Evolutionary conservation across 2,888 invertebrate genomes (phyloP), one percentile per base, ranked within the genome.

Genomic region (Arge pagana): DNA sequence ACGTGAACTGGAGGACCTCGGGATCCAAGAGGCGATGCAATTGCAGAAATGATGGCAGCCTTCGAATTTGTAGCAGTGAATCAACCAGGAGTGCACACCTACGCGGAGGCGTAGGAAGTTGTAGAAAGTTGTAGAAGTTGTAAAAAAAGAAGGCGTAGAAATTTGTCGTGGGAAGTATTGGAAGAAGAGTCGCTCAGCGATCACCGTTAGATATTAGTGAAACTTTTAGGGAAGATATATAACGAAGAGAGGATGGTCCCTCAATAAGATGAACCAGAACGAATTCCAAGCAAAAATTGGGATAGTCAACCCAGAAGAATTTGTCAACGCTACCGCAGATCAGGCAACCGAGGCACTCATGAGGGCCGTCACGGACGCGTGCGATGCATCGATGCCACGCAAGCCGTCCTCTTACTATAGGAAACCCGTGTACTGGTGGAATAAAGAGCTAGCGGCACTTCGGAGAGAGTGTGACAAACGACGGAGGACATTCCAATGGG

Each of bases 401-500:
- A 18, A 23, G 10, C 7, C 11, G 11, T 2, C 10, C 2, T 2
- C 6, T 11, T 3, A 5, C 3, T n/a, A 23, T 3, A 21, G 10
- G 5, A 37, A 21, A 10, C n/a, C 5, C 5, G 37, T 37, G 5
- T 23, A 37, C 37, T 37, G 37, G 37, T 37, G 37, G 37, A 37
- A 37, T 15, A 7, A 37, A 11, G 10, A 37, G 37, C 19, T 21
- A 3, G 19, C 37, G 7, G 21, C 7, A 18, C 13, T 15, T 11
- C 11, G 21, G 10, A 21, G 11, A 11, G 11, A n/a, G 23, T 37
- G 37, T 23, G 6, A n/a, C 3, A 6, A 2, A 11, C 6, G 21
- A 18, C 19, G 16, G 10, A 37, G 37, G 7, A 13, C 19, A 6
- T n/a, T n/a, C 19, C 21, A 37, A 7, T 21, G 21, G n/a, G 10